Conservation (phyloP, 2,113 vertebrate species). For the Myrmophylax atrothorax region DNA sequence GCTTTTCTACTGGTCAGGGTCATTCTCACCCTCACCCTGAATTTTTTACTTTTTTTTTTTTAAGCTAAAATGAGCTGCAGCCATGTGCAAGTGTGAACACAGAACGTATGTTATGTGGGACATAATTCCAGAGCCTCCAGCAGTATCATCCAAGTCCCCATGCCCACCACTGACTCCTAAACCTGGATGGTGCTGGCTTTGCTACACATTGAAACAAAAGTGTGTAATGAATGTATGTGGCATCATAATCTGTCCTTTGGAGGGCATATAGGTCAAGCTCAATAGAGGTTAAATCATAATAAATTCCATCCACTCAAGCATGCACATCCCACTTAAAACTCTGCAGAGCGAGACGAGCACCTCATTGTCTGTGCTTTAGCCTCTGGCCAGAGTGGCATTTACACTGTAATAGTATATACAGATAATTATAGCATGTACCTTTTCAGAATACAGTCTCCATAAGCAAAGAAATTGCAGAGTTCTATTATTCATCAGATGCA, state of each 20-base stretch:
- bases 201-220: background rate
- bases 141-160: background rate
- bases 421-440: background rate
- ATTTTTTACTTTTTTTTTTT: background rate
- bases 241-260: background rate
- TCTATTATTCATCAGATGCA: background rate
- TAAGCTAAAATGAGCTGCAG: background rate
- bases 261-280: background rate
- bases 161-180: background rate
- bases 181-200: background rate
- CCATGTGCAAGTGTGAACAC: background rate
- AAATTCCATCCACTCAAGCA: background rate
- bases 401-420: background rate
- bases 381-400: background rate
- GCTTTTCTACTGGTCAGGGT: background rate
- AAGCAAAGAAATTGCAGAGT: background rate
- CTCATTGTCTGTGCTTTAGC: background rate
- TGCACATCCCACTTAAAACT: background rate
- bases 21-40: background rate
- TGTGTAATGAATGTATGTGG: background rate
- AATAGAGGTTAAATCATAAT: background rate
- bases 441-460: background rate
- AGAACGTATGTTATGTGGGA: background rate
- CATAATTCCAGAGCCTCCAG: background rate
- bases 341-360: fast-evolving